Conservation (phyloP, 2,888 invertebrate species). For the Caenorhabditis sinica region DNA sequence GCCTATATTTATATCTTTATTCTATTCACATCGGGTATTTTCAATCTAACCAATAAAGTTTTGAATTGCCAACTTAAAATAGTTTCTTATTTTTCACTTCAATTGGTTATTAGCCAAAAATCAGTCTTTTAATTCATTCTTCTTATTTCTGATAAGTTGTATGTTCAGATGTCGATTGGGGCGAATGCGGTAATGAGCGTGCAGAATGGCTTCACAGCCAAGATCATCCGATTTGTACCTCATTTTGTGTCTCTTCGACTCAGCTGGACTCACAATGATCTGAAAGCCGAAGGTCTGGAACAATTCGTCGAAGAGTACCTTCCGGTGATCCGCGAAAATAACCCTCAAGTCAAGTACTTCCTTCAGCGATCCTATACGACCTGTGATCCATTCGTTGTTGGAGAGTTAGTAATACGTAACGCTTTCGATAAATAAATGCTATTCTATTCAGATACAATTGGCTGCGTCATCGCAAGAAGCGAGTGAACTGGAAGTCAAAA, state of each 20-base stretch:
- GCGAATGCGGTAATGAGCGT: constrained; percentile 76
- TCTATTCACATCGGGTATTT: neutral
- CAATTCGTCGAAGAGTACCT: constrained; percentile 81
- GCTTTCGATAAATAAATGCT: too few relatives aligned
- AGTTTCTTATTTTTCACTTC: neutral
- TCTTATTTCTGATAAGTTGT: too few relatives aligned
- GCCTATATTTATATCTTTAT: neutral
- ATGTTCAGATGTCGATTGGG: constrained; percentile 75
- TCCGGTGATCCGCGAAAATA: constrained; percentile 77
- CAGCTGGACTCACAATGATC: constrained; percentile 80
- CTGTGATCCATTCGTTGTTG: constrained; percentile 82
- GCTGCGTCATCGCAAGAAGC: constrained; percentile 74
- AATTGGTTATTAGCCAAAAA: neutral
- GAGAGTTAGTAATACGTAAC: constrained; percentile 81
- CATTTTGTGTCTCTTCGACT: constrained; percentile 79
- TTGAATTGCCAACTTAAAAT: neutral
- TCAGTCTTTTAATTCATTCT: neutral
- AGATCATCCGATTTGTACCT: constrained; percentile 75
- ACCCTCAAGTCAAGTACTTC: constrained; percentile 62
- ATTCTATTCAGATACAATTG: constrained; percentile 70
- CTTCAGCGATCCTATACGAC: constrained; percentile 73
- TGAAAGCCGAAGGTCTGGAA: constrained; percentile 81
- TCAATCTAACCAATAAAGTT: neutral
- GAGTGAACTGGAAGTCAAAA: constrained; percentile 77
- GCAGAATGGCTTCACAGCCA: constrained; percentile 74